Conservation (phyloP, 2,888 invertebrate species). For the Aphodius granarius region DNA sequence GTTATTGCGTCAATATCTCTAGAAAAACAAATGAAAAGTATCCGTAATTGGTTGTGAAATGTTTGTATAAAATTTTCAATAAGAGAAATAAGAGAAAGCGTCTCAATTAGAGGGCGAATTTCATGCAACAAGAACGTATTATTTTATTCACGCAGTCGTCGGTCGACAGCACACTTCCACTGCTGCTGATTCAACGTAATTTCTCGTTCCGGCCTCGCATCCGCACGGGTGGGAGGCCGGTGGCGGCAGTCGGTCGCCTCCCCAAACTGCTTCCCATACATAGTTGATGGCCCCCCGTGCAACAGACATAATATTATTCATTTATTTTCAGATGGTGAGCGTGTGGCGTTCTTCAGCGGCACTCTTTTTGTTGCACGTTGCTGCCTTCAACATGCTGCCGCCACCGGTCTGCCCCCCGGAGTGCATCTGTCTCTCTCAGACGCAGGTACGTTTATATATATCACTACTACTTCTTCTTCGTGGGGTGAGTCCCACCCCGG, state of each 20-base stretch:
- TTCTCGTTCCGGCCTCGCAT: not conserved
- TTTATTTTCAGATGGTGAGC: conserved; percentile 49
- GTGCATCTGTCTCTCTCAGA: conserved; percentile 85
- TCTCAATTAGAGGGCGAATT: not conserved
- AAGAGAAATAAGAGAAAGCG: too few relatives aligned
- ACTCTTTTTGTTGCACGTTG: conserved; percentile 46
- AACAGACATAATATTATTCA: conserved; percentile 21
- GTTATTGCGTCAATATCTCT: too few relatives aligned
- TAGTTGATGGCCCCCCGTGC: not conserved
- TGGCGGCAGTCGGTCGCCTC: not conserved
- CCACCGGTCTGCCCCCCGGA: conserved; percentile 74
- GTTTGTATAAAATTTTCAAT: too few relatives aligned
- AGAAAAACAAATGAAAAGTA: too few relatives aligned
- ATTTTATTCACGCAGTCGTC: not conserved
- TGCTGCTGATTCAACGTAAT: not conserved
- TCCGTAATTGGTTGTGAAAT: too few relatives aligned
- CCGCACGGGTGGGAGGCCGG: too few relatives aligned
- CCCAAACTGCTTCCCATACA: not conserved
- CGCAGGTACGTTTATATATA: conserved; percentile 65
- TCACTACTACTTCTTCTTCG: not conserved
- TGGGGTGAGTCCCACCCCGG: not conserved
- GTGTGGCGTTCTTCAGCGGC: conserved; percentile 44
- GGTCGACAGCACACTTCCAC: not conserved
- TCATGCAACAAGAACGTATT: not conserved
- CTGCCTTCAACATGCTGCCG: conserved; percentile 48